Evolutionary conservation across 1,140 invertebrate genomes (phyloP), one percentile per base, ranked within the genome.

Genomic region (Zaprionus inermis): DNA sequence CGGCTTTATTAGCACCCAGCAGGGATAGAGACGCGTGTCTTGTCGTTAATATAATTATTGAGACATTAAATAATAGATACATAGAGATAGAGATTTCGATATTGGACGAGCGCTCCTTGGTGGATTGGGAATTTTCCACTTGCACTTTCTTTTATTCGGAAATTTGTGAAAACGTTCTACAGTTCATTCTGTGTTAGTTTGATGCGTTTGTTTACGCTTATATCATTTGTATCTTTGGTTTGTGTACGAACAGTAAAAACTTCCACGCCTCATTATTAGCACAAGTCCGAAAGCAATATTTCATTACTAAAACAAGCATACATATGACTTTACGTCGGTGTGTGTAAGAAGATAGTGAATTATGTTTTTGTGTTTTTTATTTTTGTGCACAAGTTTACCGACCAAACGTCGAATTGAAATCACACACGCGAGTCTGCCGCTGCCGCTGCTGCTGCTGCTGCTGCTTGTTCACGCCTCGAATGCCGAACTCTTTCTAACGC

Each of bases 1-100:
- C 41, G 51, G 51, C 34, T 82, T 69, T 52, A 86, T 86, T 86
- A 86, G 72, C 84, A 79, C 79, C 55, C 51, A n/a, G 34, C 58
- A 52, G 34, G 38, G 10, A 58, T 57, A 46, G 32, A 55, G 79
- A 86, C 82, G 88, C 82, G 83, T 83, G 83, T n/a, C 83, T 88
- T 57, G 44, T 52, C 52, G 63, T 78, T 86, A 82, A 79, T 88
- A 79, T 79, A 83, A 86, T 86, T 86, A 89, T 78, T 79, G 69
- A 69, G 67, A 22, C 69, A 81, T 86, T 63, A 88, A 81, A 54
- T 66, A 28, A 28, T 28, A 22, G 30, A 63, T 56, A 69, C 34
- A 61, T 56, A 20, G 44, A 49, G 18, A 22, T 49, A 49, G 44
- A 49, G 18, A 49, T 12, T 49, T 49, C 9, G 44, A 49, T 49